Evolutionary conservation across 2,888 invertebrate species (phyloP).

Genomic region (Meiosimyza decipiens): DNA sequence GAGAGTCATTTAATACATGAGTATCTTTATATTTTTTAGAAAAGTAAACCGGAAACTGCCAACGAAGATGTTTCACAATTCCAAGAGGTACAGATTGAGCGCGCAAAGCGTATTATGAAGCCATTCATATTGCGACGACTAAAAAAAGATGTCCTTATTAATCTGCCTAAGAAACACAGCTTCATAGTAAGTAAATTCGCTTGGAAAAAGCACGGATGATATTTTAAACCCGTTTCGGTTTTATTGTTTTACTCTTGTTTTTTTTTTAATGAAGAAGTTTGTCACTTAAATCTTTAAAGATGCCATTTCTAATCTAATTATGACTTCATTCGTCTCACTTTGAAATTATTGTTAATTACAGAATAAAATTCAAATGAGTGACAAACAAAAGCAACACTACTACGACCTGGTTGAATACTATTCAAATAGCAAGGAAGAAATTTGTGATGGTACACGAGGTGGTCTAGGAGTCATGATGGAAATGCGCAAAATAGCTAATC

Average conservation of each 20-base stretch:
- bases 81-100: conserved; percentile 88
- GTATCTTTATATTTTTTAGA: conserved; percentile 57
- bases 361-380: conserved; percentile 74
- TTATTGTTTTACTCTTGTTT: no score
- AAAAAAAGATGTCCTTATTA: conserved; percentile 86
- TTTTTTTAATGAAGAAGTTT: neutral
- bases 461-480: conserved; percentile 91
- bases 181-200: conserved; percentile 68
- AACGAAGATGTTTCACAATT: conserved; percentile 79
- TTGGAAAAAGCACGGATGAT: neutral
- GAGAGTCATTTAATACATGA: neutral
- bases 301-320: no score
- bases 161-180: conserved; percentile 86
- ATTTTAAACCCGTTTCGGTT: no score
- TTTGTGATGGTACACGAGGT: conserved; percentile 72
- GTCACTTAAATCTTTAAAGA: neutral
- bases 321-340: neutral
- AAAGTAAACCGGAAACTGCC: conserved; percentile 68
- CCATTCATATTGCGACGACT: conserved; percentile 92
- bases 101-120: conserved; percentile 95
- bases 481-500: conserved; percentile 92
- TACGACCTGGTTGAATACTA: conserved; percentile 77
- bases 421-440: conserved; percentile 72
- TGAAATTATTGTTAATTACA: neutral
- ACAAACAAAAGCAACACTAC: conserved; percentile 81